Evolutionary conservation across 2,888 invertebrate genomes (phyloP).

Genomic region (Phragmatobia fuliginosa): DNA sequence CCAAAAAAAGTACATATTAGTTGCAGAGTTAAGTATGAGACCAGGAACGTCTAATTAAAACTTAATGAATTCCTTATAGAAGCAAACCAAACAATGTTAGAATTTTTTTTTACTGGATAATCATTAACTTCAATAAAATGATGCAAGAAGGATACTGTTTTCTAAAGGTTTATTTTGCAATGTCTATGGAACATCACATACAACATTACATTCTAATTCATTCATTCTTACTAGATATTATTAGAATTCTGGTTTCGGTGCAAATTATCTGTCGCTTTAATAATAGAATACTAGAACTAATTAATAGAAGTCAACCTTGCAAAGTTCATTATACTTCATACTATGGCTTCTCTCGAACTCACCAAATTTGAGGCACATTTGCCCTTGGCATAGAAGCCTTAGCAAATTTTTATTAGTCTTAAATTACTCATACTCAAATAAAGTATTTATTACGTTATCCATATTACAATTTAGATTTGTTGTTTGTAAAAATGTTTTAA

Average conservation of each 20-base stretch:
- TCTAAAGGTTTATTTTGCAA: neutral
- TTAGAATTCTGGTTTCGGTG: neutral
- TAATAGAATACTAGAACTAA: too few species aligned
- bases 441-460: conserved; percentile 15
- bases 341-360: conserved; percentile 47
- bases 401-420: conserved; percentile 56
- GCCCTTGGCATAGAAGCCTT: conserved; percentile 71
- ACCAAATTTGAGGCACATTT: conserved; percentile 50
- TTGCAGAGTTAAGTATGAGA: conserved; percentile 1
- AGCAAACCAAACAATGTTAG: neutral
- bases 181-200: neutral
- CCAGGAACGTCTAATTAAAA: conserved; percentile 10
- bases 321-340: conserved; percentile 32
- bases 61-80: conserved; percentile 6
- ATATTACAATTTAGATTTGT: neutral
- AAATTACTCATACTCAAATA: conserved; percentile 50
- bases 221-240: neutral
- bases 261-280: neutral
- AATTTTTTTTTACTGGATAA: neutral
- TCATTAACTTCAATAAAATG: neutral
- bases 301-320: conserved; percentile 1
- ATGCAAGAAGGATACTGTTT: neutral
- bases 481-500: neutral
- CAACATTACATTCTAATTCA: neutral
- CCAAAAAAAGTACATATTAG: conserved; percentile 21